Evolutionary conservation across 2,113 vertebrate species (phyloP).

Genomic region (Crotalus tigris): DNA sequence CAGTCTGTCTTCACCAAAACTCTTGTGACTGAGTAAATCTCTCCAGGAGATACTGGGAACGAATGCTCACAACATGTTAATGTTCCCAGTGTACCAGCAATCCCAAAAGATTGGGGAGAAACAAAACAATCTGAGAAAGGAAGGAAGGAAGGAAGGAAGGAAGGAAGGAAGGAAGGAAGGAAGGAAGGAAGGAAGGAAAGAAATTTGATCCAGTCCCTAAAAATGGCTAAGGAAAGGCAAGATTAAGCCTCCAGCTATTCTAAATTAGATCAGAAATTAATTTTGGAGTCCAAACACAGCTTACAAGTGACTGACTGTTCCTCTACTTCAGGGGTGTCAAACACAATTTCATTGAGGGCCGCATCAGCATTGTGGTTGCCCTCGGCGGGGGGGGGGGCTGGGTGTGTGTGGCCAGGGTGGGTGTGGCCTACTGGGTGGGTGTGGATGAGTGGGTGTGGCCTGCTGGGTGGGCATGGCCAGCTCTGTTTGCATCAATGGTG

Average conservation of each 20-base stretch:
- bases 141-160: neutral
- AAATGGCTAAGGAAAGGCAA: neutral
- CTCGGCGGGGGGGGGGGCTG: no score
- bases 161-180: no score
- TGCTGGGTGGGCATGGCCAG: no score
- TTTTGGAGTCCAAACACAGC: neutral
- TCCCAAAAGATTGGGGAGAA: neutral
- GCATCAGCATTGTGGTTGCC: no score
- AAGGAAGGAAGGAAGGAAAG: no score
- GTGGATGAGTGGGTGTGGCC: no score
- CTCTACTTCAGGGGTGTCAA: neutral
- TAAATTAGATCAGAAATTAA: neutral
- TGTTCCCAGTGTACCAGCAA: neutral
- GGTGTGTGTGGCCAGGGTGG: no score
- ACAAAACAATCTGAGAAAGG: neutral
- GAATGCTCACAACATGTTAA: neutral
- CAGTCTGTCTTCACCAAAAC: neutral
- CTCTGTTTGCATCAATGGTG: no score
- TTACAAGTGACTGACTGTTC: neutral
- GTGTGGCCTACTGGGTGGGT: no score
- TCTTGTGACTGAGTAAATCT: neutral
- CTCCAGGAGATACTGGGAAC: neutral
- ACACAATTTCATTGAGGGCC: no score
- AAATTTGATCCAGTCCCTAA: neutral
- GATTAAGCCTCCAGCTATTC: neutral